Evolutionary conservation across 2,888 invertebrate genomes (phyloP), one percentile per base, ranked within the genome.

Genomic region (Caenorhabditis drosophilae): DNA sequence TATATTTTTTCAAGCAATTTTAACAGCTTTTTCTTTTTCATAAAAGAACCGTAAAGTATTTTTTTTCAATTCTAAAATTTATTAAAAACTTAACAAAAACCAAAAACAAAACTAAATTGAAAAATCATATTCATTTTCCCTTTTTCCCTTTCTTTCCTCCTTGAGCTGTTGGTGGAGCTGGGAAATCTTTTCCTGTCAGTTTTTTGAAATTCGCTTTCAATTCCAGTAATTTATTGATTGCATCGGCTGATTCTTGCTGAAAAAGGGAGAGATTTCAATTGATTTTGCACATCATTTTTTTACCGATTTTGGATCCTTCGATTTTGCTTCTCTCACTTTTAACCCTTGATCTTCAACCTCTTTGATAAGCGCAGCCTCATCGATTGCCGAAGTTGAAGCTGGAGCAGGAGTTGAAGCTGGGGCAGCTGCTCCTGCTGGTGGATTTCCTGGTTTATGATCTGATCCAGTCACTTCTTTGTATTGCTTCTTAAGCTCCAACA

Each of bases 121-220:
- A 36, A 44, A 16, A 41, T 16, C n/a, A 6, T 11, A n/a, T n/a
- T 35, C 3, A 22, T 46, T 44, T 55, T 54, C 50, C 52, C 41
- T 53, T 63, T 53, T 63, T 63, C 47, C 57, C 57, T 25, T 61
- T 56, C 34, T 62, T 62, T 34, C 50, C 50, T 31, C 49, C n/a
- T n/a, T n/a, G n/a, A n/a, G n/a, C 48, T 34, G 50, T 38, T 12
- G 61, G 46, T 26, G 67, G 50, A 36, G 58, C 55, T 22, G 53
- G 62, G 36, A 89, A 88, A 58, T 90, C 90, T 75, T 85, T 78
- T 0, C 89, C 90, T 3, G 89, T 89, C 40, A 87, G 81, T 9
- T 87, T 85, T 84, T 92, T 92, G 85, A 89, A 93, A 45, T 60
- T 41, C 0, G 87, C 86, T 84, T 93, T 93, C 1, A 92, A 84